Base-by-base conservation (phyloP, 2,888 invertebrate species). In the Leptarthrus brevirostris region DNA sequence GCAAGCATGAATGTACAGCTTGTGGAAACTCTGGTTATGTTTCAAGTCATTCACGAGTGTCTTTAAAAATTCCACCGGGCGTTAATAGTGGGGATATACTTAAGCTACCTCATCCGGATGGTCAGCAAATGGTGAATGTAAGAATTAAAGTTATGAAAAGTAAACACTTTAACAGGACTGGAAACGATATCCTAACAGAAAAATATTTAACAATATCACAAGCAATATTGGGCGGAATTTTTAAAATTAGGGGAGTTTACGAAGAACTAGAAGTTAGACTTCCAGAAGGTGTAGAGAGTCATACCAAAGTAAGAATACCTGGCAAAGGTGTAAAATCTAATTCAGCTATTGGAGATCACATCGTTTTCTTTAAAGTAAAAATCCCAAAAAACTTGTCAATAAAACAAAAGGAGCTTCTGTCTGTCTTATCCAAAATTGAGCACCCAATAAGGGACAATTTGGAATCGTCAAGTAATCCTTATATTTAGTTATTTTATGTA, bases 391-490 rank as follows among this genome's bases (percentile, higher is more conserved):
- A 76, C 52, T 61, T 84, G n/a, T 80, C 81, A 0, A 78, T 81
- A 49, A 83, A 84, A 64, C 84, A 84, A 34, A 80, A 83, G 4
- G 82, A 83, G 24, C 76, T 83, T 5, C 79, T 84, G 6, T 72
- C 82, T 30, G 81, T 82, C 0, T 72, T 82, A 56, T 79, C 83
- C 2, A 80, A 80, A 76, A 78, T 82, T 0, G 83, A 84, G 74
- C 81, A 81, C 40, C 81, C 80, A 30, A 80, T 6, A 82, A 80
- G 61, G 79, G 82, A 56, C 79, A n/a, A n/a, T n/a, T 20, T 14
- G 36, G 3, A 58, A 30, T 1, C 18, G 16, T 34, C 8, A 6
- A 14, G 2, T 30, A 30, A 8, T 58, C 3, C 16, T 3, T n/a
- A 12, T 49, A 14, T 53, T 53, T 4, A 22, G 14, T 44, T 24